Evolutionary conservation across 2,797 vertebrate species (phyloP).

Genomic region (Menidia menidia): DNA sequence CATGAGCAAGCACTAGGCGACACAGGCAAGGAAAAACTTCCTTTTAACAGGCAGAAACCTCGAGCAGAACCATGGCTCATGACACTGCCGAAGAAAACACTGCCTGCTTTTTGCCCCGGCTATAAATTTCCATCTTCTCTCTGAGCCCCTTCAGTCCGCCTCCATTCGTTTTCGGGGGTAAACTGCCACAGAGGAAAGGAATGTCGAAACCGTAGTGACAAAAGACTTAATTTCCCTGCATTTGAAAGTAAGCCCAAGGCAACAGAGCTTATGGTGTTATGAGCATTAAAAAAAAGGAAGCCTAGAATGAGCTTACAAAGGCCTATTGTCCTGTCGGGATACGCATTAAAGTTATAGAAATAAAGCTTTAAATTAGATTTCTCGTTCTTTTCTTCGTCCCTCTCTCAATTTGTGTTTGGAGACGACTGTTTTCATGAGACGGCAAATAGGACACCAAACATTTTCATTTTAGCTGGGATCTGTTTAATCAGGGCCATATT

Average conservation of each 20-base stretch:
- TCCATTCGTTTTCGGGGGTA: slow-evolving; percentile 47
- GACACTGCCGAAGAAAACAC: slow-evolving; percentile 20
- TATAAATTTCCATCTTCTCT: slow-evolving; percentile 58
- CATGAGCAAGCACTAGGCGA: no score
- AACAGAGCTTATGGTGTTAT: slow-evolving; percentile 43
- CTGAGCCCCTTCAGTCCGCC: slow-evolving; percentile 38
- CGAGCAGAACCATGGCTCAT: no score
- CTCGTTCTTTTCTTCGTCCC: slow-evolving; percentile 51
- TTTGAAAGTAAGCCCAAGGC: slow-evolving; percentile 56
- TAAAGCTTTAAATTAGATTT: slow-evolving; percentile 60
- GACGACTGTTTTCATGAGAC: slow-evolving; percentile 64
- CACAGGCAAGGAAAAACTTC: no score
- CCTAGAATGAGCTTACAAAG: slow-evolving; percentile 56
- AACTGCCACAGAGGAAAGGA: slow-evolving; percentile 43
- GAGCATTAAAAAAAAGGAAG: slow-evolving; percentile 38
- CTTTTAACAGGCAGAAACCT: no score
- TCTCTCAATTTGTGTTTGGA: slow-evolving; percentile 41
- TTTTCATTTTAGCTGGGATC: slow-evolving; percentile 69
- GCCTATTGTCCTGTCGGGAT: slow-evolving; percentile 59
- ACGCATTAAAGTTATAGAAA: slow-evolving; percentile 58
- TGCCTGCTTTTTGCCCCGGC: neutral
- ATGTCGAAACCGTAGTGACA: slow-evolving; percentile 60
- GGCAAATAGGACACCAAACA: slow-evolving; percentile 44
- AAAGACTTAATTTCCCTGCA: slow-evolving; percentile 58
- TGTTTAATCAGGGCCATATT: slow-evolving; percentile 57